Evolutionary conservation across 2,113 vertebrate species (phyloP), one percentile per base, ranked within the genome.

Genomic region (Struthio camelus): DNA sequence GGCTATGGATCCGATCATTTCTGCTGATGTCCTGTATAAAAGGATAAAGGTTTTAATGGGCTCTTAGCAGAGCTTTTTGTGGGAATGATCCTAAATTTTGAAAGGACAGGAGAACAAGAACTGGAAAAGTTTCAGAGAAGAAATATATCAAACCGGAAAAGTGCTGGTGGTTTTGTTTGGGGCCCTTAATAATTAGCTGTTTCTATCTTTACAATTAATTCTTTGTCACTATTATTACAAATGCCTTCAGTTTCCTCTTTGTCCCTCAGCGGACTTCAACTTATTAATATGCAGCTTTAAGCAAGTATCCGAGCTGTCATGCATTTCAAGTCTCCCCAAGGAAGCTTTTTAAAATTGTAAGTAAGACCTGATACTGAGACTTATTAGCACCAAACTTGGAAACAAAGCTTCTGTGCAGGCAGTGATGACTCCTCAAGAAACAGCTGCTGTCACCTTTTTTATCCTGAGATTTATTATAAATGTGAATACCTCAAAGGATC

Each of bases 321-420:
- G 89, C 85, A 94, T 96, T 96, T 94, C 90, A 94, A 82, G 94
- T 94, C 78, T 96, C 96, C 93, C 93, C 53, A 66, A 91, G 94
- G 94, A 92, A 90, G 84, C 86, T 93, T 95, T 96, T 95, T 53
- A 91, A 93, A 95, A 94, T 87, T 92, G 75, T 96, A 96, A 95
- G 93, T 84, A 95, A 97, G 94, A 96, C 93, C 85, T 8, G 15
- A 93, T 94, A 89, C 83, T 67, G 78, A 93, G 77, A 93, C 79
- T 95, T 96, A 96, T 87, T 94, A 96, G 85, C 75, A 93, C 56
- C 46, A 92, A 93, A 94, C 69, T 80, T 54, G 50, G 90, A 93
- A 95, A 89, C 65, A 92, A 95, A 92, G 85, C 91, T 75, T 85
- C 80, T 85, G 67, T 89, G 78, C 89, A 90, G 80, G 78, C 77